Evolutionary conservation across 2,113 vertebrate species (phyloP), one percentile per base, ranked within the genome.

Genomic region (Tachysurus vachellii): DNA sequence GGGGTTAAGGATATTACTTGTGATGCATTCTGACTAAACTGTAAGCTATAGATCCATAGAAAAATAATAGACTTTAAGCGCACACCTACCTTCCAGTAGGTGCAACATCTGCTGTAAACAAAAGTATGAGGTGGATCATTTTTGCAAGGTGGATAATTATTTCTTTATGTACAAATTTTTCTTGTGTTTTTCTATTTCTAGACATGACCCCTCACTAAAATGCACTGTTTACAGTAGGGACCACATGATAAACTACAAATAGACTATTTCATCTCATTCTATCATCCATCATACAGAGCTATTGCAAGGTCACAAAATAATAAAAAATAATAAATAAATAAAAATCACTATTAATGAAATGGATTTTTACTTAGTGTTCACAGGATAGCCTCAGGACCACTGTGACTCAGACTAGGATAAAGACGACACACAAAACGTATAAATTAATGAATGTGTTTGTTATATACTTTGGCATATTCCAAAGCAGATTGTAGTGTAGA

Each of bases 1-100:
- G 31, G 75, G 84, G 80, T 89, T 57, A 47, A 80, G 83, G 19
- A 53, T 56, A 80, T 61, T 61, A 23, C 44, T 68, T 70, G 21
- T 56, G 59, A 85, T 26, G 68, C 59, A 50, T 42, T 79, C 17
- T 21, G 19, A 54, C 36, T 68, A 14, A 77, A 81, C 21, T 57
- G 79, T 57, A 75, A 85, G 3, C 77, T 75, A 53, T 83, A 77
- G 36, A 62, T 68, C 42, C 14, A 79, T 79, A 79, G 54, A 31
- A 19, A 36, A 2, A 80, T 36, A 80, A 57, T 57, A 80, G 54
- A 36, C 8, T 80, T 36, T 19, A 57, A 9, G 76, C 6, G 4
- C n/a, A 23, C 1, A 12, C 17, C 4, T 10, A 80, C 28, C 54
- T 28, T 76, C 23, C 21, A 31, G 16, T 31, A 80, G 53, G 50